phyloP scores from a whole-genome alignment of 1,140 invertebrate genomes.

The Drosophila lacteicornis region DNA sequence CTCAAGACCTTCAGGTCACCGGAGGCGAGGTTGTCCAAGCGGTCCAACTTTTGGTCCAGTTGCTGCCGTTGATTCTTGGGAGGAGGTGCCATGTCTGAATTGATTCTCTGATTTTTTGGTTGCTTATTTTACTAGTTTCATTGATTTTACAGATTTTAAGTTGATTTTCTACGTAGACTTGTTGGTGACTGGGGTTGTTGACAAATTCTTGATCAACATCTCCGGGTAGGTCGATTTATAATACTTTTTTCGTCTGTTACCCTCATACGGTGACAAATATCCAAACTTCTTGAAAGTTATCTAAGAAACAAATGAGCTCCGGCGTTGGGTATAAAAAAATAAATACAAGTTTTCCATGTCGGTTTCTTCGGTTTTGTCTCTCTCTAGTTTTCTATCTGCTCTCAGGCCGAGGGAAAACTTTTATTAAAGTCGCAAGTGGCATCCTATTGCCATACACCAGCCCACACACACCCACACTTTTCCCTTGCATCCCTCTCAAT shows the following conservation, averaged over 20 bases:
- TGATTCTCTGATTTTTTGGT: slow-evolving; percentile 17
- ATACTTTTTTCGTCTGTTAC: no score
- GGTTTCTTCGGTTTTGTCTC: no score
- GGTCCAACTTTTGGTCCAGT: slow-evolving; percentile 91
- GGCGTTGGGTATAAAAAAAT: no score
- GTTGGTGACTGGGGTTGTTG: slow-evolving; percentile 5
- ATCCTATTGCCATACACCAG: slow-evolving; percentile 16
- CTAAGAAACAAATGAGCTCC: no score
- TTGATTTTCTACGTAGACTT: slow-evolving; percentile 40
- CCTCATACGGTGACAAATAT: no score
- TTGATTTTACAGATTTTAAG: slow-evolving; percentile 47
- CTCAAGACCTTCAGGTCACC: slow-evolving; percentile 94
- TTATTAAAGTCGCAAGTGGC: neutral
- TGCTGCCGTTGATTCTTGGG: slow-evolving; percentile 91
- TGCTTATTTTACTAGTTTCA: slow-evolving; percentile 54
- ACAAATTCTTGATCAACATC: no score
- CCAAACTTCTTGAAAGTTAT: no score
- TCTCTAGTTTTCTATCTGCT: no score
- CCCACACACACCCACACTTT: slow-evolving; percentile 5
- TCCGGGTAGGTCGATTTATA: no score
- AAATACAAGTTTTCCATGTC: no score
- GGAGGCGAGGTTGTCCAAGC: slow-evolving; percentile 93
- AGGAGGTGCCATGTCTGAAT: slow-evolving; percentile 85
- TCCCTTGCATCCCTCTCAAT: slow-evolving; percentile 22
- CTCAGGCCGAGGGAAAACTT: no score